Evolutionary conservation across 2,888 invertebrate genomes (phyloP).

Genomic region (Microchrysa polita): DNA sequence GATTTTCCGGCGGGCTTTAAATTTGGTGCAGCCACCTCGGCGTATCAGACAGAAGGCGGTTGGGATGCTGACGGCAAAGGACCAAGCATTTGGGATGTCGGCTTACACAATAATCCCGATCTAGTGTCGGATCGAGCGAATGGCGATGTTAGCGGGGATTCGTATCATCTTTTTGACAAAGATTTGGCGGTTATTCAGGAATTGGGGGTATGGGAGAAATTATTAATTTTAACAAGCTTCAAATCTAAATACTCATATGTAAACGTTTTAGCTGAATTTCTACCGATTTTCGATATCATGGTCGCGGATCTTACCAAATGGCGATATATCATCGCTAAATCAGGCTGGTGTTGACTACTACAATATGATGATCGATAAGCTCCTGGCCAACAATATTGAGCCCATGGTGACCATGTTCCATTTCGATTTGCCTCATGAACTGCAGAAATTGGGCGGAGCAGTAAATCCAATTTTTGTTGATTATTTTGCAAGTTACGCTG

Average conservation of each 20-base stretch:
- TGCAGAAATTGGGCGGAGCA: constrained; percentile 68
- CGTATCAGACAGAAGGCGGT: constrained; percentile 64
- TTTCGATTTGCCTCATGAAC: constrained; percentile 67
- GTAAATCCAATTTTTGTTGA: constrained; percentile 63
- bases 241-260: too few relatives aligned
- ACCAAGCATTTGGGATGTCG: constrained; percentile 65
- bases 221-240: too few relatives aligned
- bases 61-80: constrained; percentile 66
- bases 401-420: constrained; percentile 71
- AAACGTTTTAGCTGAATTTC: constrained; percentile 58
- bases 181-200: constrained; percentile 67
- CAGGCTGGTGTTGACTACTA: constrained; percentile 72
- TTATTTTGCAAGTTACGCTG: constrained; percentile 67
- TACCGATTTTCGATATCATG: constrained; percentile 73
- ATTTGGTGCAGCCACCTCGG: constrained; percentile 57
- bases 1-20: constrained; percentile 54
- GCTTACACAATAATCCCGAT: constrained; percentile 53
- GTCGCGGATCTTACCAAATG: constrained; percentile 71
- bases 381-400: constrained; percentile 69
- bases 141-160: constrained; percentile 69
- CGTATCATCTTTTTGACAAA: constrained; percentile 67
- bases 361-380: constrained; percentile 70
- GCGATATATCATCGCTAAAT: constrained; percentile 68
- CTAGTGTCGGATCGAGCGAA: constrained; percentile 62
- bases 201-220: constrained; percentile 60